Percentiles rank a stretch among this genome's conserved stretches.
Conservation (phyloP, 2,888 invertebrate genomes). For the Polyommatus icarus region DNA sequence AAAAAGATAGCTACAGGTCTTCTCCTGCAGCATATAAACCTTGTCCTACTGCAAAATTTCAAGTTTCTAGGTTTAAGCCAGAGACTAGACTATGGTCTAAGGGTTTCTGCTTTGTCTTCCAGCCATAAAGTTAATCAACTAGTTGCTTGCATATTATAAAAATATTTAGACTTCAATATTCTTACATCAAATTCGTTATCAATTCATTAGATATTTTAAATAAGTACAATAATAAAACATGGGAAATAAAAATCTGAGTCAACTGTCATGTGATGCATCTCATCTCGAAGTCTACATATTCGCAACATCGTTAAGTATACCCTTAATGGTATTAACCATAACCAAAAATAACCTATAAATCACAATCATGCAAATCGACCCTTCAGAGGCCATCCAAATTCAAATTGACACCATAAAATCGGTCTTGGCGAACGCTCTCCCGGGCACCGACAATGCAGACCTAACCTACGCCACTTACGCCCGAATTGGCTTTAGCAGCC, state of each 20-base stretch:
- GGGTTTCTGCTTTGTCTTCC: no score
- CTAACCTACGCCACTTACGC: constrained; percentile 68
- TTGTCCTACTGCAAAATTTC: no score
- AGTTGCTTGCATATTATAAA: no score
- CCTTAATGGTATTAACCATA: constrained; percentile 32
- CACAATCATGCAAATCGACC: constrained; percentile 77
- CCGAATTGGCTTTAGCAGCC: constrained; percentile 59
- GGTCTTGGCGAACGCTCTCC: constrained; percentile 64
- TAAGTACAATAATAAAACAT: not conserved
- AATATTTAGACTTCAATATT: no score
- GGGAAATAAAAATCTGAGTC: not conserved
- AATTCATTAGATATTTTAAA: not conserved
- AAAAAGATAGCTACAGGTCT: no score
- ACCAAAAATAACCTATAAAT: constrained; percentile 70
- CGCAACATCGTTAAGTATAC: constrained; percentile 1
- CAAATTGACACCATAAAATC: constrained; percentile 76
- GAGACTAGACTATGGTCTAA: no score
- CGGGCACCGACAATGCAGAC: constrained; percentile 56
- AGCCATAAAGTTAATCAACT: no score
- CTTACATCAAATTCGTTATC: no score
- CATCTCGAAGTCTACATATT: not conserved
- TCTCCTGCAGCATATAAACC: no score
- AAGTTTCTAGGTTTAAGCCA: no score
- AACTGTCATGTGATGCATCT: not conserved
- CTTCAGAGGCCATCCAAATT: constrained; percentile 67